phyloP scores from a whole-genome alignment of 2,888 invertebrate genomes.

The Coleophora deauratella region DNA sequence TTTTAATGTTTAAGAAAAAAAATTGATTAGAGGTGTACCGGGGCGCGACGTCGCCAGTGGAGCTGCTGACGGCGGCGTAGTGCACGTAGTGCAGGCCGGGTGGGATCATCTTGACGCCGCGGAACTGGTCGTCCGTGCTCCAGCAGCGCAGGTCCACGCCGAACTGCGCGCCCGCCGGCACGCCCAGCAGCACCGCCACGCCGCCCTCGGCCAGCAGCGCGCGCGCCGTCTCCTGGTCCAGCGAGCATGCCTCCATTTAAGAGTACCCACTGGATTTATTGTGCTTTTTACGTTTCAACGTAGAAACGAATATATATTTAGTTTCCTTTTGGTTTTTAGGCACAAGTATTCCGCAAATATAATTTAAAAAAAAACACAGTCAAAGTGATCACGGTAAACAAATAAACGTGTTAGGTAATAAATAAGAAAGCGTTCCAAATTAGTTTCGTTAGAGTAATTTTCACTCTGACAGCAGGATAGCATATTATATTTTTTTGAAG shows the following conservation, averaged over 20 bases:
- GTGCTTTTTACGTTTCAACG: conserved; percentile 36
- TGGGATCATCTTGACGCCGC: conserved; percentile 99
- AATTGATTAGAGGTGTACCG: conserved; percentile 52
- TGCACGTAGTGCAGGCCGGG: conserved; percentile 96
- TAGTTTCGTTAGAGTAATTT: too few relatives aligned
- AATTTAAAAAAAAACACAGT: too few relatives aligned
- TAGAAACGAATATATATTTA: too few relatives aligned
- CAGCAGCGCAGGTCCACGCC: conserved; percentile 92
- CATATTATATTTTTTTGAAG: too few relatives aligned
- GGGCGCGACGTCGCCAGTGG: conserved; percentile 78
- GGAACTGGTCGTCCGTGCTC: conserved; percentile 92
- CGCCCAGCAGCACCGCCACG: conserved; percentile 86
- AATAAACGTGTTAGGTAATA: too few relatives aligned
- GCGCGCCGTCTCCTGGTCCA: conserved; percentile 85
- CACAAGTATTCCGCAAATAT: too few relatives aligned
- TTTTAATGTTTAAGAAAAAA: too few relatives aligned
- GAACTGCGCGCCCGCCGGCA: conserved; percentile 94
- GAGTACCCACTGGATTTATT: conserved; percentile 32
- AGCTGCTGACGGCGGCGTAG: conserved; percentile 80
- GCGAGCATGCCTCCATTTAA: neutral
- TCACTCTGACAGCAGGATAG: too few relatives aligned
- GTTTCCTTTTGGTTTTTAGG: too few relatives aligned
- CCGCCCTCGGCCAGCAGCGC: conserved; percentile 86
- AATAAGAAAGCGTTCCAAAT: too few relatives aligned
- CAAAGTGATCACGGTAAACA: too few relatives aligned